Conservation (phyloP, 2,113 vertebrate genomes). For the Spea multiplicata region DNA sequence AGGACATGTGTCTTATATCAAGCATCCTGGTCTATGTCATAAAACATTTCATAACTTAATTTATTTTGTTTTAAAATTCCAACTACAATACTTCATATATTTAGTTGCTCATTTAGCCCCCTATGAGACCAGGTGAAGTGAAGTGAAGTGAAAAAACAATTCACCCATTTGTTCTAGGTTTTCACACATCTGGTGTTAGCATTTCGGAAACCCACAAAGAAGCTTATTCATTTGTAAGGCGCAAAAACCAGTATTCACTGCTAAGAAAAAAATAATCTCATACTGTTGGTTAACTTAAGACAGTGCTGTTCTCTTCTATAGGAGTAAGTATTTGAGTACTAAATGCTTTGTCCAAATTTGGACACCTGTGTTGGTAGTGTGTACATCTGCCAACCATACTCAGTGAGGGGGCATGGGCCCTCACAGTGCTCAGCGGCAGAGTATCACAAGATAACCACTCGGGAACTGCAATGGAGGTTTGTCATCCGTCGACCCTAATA, state of each 20-base stretch:
- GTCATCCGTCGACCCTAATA: not conserved
- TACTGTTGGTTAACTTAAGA: not conserved
- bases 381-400: no score
- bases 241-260: conserved; percentile 10
- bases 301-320: no score
- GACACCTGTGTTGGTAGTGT: no score
- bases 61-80: conserved; percentile 25
- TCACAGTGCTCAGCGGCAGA: no score
- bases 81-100: conserved; percentile 5
- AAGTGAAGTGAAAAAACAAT: not conserved
- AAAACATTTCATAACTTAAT: conserved; percentile 36
- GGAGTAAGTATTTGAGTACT: no score
- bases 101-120: conserved; percentile 5
- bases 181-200: conserved; percentile 1
- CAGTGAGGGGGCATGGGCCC: no score
- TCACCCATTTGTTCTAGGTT: not conserved
- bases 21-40: conserved; percentile 1
- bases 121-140: not conserved
- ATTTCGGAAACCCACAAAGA: not conserved
- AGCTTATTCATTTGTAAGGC: conserved; percentile 5
- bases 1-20: conserved; percentile 31
- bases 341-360: no score
- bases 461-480: no score
- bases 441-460: no score
- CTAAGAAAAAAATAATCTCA: not conserved